A percentile compares a stretch with the other conserved stretches of the same genome.
phyloP scores from a whole-genome alignment of 2,113 vertebrate species.

The Verasper variegatus region DNA sequence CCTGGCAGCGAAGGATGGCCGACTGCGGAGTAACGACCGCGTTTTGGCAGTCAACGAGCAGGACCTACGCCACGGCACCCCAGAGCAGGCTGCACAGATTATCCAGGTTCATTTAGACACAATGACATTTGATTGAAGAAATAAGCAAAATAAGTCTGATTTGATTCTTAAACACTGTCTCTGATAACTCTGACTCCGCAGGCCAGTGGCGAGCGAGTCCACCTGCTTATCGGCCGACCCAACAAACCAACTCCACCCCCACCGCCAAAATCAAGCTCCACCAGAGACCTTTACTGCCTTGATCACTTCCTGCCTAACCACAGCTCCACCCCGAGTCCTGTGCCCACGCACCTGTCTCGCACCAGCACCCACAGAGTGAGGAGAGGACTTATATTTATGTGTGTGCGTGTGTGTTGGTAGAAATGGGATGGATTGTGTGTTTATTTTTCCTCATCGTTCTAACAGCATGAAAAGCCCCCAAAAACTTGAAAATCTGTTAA shows the following conservation, averaged over 20 bases:
- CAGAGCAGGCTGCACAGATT: slow-evolving; percentile 95
- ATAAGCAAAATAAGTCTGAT: not conserved
- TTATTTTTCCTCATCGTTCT: not conserved
- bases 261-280: slow-evolving; percentile 81
- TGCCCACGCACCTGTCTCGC: slow-evolving; percentile 77
- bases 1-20: slow-evolving; percentile 92
- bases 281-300: slow-evolving; percentile 87
- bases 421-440: not conserved
- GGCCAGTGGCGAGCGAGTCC: slow-evolving; percentile 96
- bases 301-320: slow-evolving; percentile 88
- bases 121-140: not conserved
- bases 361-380: slow-evolving; percentile 83
- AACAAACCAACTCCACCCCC: slow-evolving; percentile 86
- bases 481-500: too few species aligned
- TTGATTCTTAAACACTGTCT: slow-evolving; percentile 25
- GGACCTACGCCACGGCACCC: slow-evolving; percentile 93
- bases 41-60: slow-evolving; percentile 95
- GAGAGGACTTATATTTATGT: not conserved
- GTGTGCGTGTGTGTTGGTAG: slow-evolving; percentile 3
- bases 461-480: too few species aligned
- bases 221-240: slow-evolving; percentile 89
- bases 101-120: slow-evolving; percentile 87
- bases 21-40: slow-evolving; percentile 92
- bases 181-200: slow-evolving; percentile 66
- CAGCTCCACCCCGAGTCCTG: slow-evolving; percentile 84